phyloP scores from a whole-genome alignment of 1,140 invertebrate genomes.

The Drosophila punjabiensis region DNA sequence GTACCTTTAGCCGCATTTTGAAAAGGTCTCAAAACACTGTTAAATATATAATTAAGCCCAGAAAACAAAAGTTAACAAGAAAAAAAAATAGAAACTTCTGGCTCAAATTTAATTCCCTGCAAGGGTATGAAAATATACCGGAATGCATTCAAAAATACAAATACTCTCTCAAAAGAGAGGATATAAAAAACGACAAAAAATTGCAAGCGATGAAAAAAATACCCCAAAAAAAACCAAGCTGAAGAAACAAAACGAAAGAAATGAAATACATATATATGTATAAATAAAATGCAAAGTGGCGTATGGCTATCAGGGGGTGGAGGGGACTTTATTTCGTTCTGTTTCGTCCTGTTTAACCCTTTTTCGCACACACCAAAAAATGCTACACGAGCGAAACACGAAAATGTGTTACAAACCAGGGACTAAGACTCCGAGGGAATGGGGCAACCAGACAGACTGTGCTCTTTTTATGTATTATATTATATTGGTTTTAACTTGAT shows the following conservation, averaged over 20 bases:
- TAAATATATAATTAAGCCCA: no score
- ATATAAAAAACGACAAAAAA: conserved; percentile 25
- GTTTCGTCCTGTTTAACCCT: conserved; percentile 52
- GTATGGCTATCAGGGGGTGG: background rate
- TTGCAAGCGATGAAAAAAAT: conserved; percentile 29
- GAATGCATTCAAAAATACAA: conserved; percentile 16
- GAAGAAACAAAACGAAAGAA: conserved; percentile 41
- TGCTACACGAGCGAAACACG: conserved; percentile 46
- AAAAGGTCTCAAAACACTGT: no score
- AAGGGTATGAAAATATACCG: no score
- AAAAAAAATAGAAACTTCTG: no score
- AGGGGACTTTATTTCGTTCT: conserved; percentile 44
- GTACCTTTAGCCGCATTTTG: no score
- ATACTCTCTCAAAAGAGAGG: background rate
- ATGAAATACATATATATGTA: conserved; percentile 46
- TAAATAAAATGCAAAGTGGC: conserved; percentile 51
- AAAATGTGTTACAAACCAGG: conserved; percentile 57
- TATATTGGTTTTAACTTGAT: conserved; percentile 59
- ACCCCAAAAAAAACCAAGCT: conserved; percentile 15
- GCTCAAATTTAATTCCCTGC: no score
- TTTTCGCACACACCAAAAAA: conserved; percentile 44
- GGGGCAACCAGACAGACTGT: conserved; percentile 60
- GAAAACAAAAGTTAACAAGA: no score
- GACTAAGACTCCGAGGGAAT: conserved; percentile 14
- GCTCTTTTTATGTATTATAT: conserved; percentile 68